Evolutionary conservation across 2,888 invertebrate species (phyloP).

Genomic region (Stenichneumon culpator): DNA sequence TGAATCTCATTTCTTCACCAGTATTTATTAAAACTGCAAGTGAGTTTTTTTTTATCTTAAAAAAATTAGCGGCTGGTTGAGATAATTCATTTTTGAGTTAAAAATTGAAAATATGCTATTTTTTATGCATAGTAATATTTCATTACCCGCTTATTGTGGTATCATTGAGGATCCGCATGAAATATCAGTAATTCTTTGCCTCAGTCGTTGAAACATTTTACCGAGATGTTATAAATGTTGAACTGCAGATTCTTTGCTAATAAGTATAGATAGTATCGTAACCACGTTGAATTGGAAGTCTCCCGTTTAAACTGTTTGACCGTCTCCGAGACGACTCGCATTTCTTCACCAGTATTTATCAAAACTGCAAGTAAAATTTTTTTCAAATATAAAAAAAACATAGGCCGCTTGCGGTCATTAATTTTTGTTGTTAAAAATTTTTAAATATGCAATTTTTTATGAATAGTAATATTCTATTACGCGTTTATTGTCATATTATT

Average conservation of each 20-base stretch:
- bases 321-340: not conserved
- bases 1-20: not conserved
- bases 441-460: no score
- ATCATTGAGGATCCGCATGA: not conserved
- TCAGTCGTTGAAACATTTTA: not conserved
- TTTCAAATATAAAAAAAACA: not conserved
- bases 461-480: no score
- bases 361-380: not conserved
- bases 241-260: not conserved
- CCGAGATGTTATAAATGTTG: not conserved
- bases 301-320: not conserved
- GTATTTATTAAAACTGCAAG: not conserved
- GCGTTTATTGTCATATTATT: no score
- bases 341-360: not conserved
- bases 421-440: no score
- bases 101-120: no score
- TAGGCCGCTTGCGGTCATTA: no score
- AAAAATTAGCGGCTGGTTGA: no score
- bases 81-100: no score
- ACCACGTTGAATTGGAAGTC: constrained; percentile 3
- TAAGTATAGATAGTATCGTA: not conserved
- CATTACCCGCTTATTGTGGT: not conserved
- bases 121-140: no score
- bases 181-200: not conserved
- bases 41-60: not conserved